These are phyloP conservation scores for Lordiphosa stackelbergi DNA, from an alignment of 1,140 invertebrate genomes.

Conservation along the genomic window DNA sequence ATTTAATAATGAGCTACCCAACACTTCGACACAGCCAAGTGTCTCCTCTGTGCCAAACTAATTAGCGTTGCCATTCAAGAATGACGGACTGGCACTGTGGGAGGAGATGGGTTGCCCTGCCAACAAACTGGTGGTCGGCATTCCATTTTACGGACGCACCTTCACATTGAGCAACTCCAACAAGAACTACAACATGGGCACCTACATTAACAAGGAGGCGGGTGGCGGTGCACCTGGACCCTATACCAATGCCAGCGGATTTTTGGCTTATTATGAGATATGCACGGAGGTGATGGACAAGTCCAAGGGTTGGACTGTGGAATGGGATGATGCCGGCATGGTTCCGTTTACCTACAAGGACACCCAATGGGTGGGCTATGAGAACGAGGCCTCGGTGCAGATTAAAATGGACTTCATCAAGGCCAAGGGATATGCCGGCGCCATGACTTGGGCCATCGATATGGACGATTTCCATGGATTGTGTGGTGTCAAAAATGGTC, in stretches of 20 bases:
- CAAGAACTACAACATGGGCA: conserved; percentile 88
- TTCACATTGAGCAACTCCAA: conserved; percentile 89
- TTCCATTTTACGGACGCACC: conserved; percentile 91
- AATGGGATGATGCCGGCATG: conserved; percentile 89
- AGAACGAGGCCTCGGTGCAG: conserved; percentile 82
- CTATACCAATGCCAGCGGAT: conserved; percentile 90
- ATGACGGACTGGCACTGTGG: conserved; percentile 91
- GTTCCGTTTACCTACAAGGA: conserved; percentile 91
- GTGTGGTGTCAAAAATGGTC: conserved; percentile 85
- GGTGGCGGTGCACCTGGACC: conserved; percentile 89
- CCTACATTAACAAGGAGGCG: conserved; percentile 91
- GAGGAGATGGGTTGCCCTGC: conserved; percentile 90
- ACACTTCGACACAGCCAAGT: too few species aligned
- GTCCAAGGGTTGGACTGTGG: conserved; percentile 85
- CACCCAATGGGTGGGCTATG: conserved; percentile 95
- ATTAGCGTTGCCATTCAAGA: conserved; percentile 79
- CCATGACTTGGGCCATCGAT: conserved; percentile 94
- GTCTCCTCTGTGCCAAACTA: conserved; percentile 1
- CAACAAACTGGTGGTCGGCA: conserved; percentile 91
- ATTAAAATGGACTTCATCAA: conserved; percentile 93
- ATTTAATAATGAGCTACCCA: too few species aligned
- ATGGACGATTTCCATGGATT: conserved; percentile 90
- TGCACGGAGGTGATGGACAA: conserved; percentile 85
- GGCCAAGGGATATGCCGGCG: conserved; percentile 87
- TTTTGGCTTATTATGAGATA: conserved; percentile 94